Evolutionary conservation across 30 jellyfish, hydroid and myxozoan genomes (phyloP).

Genomic region (Aurelia sp.): DNA sequence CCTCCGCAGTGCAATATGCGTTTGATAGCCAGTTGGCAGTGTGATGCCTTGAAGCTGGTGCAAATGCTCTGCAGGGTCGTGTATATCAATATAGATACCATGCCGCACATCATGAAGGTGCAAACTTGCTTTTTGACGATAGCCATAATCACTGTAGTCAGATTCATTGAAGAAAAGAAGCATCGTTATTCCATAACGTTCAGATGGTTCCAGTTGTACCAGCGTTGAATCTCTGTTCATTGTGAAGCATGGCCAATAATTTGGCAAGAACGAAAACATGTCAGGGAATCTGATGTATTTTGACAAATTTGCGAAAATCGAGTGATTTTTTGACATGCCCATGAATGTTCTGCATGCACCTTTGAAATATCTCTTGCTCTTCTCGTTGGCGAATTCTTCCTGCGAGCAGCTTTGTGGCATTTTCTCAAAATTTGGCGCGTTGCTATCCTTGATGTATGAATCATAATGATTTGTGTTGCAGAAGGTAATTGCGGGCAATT

Average conservation of each 20-base stretch:
- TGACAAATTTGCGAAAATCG: background rate
- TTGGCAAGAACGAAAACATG: slow-evolving; percentile 6
- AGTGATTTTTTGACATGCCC: slow-evolving; percentile 1
- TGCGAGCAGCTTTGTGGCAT: slow-evolving; percentile 50
- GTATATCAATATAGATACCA: slow-evolving; percentile 25
- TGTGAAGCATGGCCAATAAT: slow-evolving; percentile 31
- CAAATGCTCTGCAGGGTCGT: slow-evolving; percentile 16
- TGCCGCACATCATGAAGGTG: slow-evolving; percentile 13
- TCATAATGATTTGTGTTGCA: slow-evolving; percentile 44
- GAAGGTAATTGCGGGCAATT: slow-evolving; percentile 51
- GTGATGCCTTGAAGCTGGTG: slow-evolving; percentile 15
- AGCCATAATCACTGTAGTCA: no score
- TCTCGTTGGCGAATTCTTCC: slow-evolving; percentile 12
- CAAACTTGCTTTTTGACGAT: no score
- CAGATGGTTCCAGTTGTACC: slow-evolving; percentile 12
- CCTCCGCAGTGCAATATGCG: slow-evolving; percentile 22
- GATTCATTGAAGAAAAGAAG: slow-evolving; percentile 7
- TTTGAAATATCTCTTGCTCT: background rate
- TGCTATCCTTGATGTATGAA: background rate
- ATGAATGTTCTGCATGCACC: slow-evolving; percentile 24
- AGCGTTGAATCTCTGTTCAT: slow-evolving; percentile 36
- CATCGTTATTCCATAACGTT: slow-evolving; percentile 32
- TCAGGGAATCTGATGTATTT: slow-evolving; percentile 17
- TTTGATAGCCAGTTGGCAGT: slow-evolving; percentile 58
- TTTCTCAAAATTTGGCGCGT: background rate